These are phyloP conservation scores for Monomorium pharaonis DNA, from an alignment of 1,140 invertebrate species.

Conservation along the genomic window DNA sequence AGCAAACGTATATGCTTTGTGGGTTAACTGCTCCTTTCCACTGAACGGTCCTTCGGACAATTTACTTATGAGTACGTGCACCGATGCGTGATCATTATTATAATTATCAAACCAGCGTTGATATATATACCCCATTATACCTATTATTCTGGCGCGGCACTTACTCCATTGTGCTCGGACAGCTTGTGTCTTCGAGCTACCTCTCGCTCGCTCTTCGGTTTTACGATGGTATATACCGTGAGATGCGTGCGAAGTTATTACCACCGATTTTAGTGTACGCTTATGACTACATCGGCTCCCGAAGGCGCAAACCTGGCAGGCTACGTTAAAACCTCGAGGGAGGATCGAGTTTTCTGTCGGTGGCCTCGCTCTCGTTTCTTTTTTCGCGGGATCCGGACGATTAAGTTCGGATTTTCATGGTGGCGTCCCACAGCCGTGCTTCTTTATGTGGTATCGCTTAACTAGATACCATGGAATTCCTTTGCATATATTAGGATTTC, in stretches of 20 bases:
- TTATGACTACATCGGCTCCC: constrained; percentile 77
- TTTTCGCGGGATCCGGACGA: constrained; percentile 50
- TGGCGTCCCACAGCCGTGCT: constrained; percentile 22
- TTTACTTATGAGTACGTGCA: constrained; percentile 57
- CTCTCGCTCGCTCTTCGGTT: constrained; percentile 43
- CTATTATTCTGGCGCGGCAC: constrained; percentile 71
- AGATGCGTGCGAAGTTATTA: constrained; percentile 78
- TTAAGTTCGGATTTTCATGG: constrained; percentile 62
- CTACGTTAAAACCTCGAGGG: constrained; percentile 12
- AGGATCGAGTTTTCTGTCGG: constrained; percentile 57
- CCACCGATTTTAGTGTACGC: constrained; percentile 76
- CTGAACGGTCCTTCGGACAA: constrained; percentile 42
- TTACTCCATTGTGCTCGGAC: not conserved
- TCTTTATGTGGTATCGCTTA: constrained; percentile 59
- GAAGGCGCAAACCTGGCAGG: constrained; percentile 31
- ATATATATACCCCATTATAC: constrained; percentile 69
- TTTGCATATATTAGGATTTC: constrained; percentile 55
- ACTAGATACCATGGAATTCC: constrained; percentile 58
- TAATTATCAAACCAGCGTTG: constrained; percentile 80
- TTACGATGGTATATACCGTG: constrained; percentile 72
- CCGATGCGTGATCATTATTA: constrained; percentile 78
- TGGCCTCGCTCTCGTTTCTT: constrained; percentile 60
- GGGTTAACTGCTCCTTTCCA: constrained; percentile 70
- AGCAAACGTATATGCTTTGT: constrained; percentile 74
- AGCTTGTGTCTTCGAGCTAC: not conserved